Evolutionary conservation across 1,140 invertebrate species (phyloP).

Genomic region (Drosophila equinoxialis): DNA sequence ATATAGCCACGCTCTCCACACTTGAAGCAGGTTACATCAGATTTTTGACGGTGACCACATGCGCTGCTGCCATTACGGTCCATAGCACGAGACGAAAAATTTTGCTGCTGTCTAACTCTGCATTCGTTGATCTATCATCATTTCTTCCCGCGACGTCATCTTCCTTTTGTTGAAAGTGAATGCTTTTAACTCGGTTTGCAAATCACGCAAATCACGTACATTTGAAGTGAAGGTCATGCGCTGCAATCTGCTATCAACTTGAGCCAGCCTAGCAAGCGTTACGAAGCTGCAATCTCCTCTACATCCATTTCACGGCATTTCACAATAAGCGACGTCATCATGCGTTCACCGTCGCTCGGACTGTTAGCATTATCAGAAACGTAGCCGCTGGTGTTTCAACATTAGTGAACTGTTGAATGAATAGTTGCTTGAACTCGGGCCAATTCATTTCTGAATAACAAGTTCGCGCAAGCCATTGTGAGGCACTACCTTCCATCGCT

Average conservation of each 20-base stretch:
- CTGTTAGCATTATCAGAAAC: conserved; percentile 26
- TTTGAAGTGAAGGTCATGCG: conserved; percentile 26
- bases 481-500: conserved; percentile 28
- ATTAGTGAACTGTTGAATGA: conserved; percentile 19
- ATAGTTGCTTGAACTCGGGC: conserved; percentile 24
- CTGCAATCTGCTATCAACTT: conserved; percentile 21
- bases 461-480: conserved; percentile 31
- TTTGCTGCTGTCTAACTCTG: conserved; percentile 26
- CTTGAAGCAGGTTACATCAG: conserved; percentile 25
- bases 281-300: conserved; percentile 22
- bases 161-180: conserved; percentile 30
- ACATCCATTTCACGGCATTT: conserved; percentile 31
- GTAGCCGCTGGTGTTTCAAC: conserved; percentile 35
- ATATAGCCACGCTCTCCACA: conserved; percentile 26
- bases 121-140: conserved; percentile 28
- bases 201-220: conserved; percentile 20
- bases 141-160: conserved; percentile 29
- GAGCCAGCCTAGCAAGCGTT: conserved; percentile 26
- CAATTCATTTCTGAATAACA: conserved; percentile 26
- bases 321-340: conserved; percentile 26
- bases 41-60: conserved; percentile 23
- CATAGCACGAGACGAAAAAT: conserved; percentile 16
- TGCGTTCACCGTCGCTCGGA: conserved; percentile 32
- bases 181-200: conserved; percentile 30
- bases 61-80: conserved; percentile 15